These are phyloP conservation scores for Forbesichthys papilliferus DNA, from an alignment of 2,113 vertebrate genomes.

Conservation along the genomic window DNA sequence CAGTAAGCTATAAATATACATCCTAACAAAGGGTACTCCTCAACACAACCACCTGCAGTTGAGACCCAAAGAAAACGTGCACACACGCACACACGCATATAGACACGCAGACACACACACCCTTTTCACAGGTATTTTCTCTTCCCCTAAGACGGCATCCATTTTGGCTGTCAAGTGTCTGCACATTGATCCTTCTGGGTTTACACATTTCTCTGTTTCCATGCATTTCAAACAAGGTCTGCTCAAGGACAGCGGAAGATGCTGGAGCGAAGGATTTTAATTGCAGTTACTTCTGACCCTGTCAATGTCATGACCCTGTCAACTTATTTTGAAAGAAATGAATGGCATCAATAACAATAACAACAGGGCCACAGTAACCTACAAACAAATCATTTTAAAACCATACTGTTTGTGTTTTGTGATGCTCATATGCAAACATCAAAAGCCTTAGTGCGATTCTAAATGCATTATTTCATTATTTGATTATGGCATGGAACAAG, in stretches of 20 bases:
- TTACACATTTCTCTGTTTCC: constrained; percentile 31
- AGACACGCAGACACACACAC: background rate
- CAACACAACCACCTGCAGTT: constrained; percentile 2
- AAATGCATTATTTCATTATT: no score
- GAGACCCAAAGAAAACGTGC: background rate
- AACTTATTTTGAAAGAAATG: background rate
- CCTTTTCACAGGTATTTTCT: background rate
- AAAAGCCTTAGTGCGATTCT: no score
- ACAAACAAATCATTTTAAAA: no score
- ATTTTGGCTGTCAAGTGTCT: constrained; percentile 38
- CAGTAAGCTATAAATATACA: constrained; percentile 38
- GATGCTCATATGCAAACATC: no score
- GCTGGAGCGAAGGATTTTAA: constrained; percentile 10
- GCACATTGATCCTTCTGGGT: constrained; percentile 34
- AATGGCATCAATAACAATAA: background rate
- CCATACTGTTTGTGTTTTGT: no score
- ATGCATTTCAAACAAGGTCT: constrained; percentile 48
- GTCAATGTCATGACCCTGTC: background rate
- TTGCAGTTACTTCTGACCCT: constrained; percentile 7
- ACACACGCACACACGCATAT: background rate
- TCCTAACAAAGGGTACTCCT: constrained; percentile 10
- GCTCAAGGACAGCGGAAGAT: background rate
- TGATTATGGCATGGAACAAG: no score
- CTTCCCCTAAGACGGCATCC: constrained; percentile 10
- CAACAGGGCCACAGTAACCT: background rate